Conservation (phyloP, 2,888 invertebrate species). For the Andrena bicolor region DNA sequence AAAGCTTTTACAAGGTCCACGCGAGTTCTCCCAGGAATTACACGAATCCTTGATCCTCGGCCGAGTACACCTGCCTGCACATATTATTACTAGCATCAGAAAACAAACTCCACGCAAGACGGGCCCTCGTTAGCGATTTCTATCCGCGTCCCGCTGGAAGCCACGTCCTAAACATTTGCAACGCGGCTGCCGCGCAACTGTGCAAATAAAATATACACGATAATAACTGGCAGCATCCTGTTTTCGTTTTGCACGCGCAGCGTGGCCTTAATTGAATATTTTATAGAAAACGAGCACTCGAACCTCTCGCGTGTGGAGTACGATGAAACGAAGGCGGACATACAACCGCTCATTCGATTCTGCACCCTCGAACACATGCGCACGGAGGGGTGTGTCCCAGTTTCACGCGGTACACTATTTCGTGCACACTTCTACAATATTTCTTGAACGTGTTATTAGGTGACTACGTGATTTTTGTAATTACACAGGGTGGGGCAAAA, state of each 20-base stretch:
- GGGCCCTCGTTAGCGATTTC: constrained; percentile 23
- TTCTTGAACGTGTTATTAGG: no score
- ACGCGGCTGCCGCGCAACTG: neutral
- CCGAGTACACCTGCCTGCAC: neutral
- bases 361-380: no score
- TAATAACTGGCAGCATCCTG: neutral
- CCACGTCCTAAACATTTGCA: constrained; percentile 11
- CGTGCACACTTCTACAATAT: no score
- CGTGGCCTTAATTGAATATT: constrained; percentile 28
- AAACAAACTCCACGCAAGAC: neutral
- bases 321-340: neutral
- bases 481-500: no score
- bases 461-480: no score
- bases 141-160: neutral
- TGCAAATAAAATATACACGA: constrained; percentile 11
- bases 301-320: neutral
- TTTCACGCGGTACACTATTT: no score
- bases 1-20: neutral
- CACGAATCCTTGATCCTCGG: constrained; percentile 6
- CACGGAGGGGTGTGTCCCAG: no score
- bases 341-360: no score
- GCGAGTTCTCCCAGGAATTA: neutral
- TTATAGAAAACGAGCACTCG: constrained; percentile 8
- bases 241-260: neutral
- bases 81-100: neutral